Evolutionary conservation across 2,888 invertebrate species (phyloP), one percentile per base, ranked within the genome.

Genomic region (Drosophila yooni): DNA sequence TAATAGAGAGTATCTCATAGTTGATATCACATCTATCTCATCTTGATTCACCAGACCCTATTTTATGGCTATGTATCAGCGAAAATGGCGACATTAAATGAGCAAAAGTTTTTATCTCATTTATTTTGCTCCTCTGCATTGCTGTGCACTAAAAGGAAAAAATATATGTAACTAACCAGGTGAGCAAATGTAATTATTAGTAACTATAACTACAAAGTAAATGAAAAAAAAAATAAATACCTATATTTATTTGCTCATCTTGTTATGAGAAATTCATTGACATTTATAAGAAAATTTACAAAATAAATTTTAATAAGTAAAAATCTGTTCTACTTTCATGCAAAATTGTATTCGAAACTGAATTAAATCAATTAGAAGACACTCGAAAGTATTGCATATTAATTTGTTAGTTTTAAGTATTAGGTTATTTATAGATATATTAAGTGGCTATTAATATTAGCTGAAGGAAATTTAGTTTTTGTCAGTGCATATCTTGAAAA

Each of bases 51-150:
- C 13, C 53, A 58, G 61, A 54, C 78, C 50, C 67, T 78, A 81
- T 76, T 78, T 81, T 72, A 82, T 76, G 57, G 63, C 63, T 70
- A 72, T 79, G 70, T 72, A 81, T 61, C 76, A 72, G 74, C 58
- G 67, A 74, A 80, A 88, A 81, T 88, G 83, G 81, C 81, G 88
- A 84, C 88, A 81, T 83, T 81, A 83, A 85, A 84, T 84, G 88
- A 83, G 86, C 88, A 88, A 88, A 83, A 76, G 67, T 80, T 83
- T 84, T 85, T 85, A 79, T 83, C 79, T 81, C 65, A 85, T 83
- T 81, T 79, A 74, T 88, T 78, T 84, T 51, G 13, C 52, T 72
- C n/a, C 52, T 62, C n/a, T 48, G 60, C 74, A 68, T 74, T 77
- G 66, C 50, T 1, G 3, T 62, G 43, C 85, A 88, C 88, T 72